These are phyloP conservation scores for Leuciscus waleckii DNA, from an alignment of 2,797 vertebrate species.

Conservation along the genomic window DNA sequence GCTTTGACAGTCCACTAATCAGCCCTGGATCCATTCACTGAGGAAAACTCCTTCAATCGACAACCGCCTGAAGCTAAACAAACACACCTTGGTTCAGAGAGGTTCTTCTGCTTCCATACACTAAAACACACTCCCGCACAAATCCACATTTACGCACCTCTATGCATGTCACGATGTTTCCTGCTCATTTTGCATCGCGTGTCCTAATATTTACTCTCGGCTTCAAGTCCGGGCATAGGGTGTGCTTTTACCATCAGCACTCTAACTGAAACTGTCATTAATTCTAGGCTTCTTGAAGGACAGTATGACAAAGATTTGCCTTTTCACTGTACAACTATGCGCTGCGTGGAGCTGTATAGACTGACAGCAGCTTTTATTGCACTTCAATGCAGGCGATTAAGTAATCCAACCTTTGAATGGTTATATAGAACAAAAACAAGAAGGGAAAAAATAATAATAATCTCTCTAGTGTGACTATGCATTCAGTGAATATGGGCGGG, in stretches of 20 bases:
- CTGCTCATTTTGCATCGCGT: conserved; percentile 72
- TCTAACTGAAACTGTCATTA: conserved; percentile 75
- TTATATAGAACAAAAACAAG: conserved; percentile 36
- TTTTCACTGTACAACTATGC: conserved; percentile 25
- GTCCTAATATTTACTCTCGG: conserved; percentile 80
- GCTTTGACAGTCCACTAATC: conserved; percentile 28
- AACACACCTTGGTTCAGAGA: conserved; percentile 5
- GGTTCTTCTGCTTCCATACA: conserved; percentile 14
- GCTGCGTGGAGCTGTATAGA: neutral
- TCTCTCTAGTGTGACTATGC: conserved; percentile 35
- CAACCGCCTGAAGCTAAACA: conserved; percentile 19
- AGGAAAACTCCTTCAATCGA: conserved; percentile 34
- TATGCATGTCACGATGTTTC: conserved; percentile 60
- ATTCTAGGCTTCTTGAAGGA: conserved; percentile 61
- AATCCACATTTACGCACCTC: conserved; percentile 43
- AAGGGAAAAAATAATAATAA: conserved; percentile 38
- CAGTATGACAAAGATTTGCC: conserved; percentile 41
- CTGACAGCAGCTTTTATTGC: conserved; percentile 48
- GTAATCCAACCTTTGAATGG: conserved; percentile 44
- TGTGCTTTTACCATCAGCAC: conserved; percentile 62
- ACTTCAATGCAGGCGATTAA: conserved; percentile 34
- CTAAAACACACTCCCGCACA: conserved; percentile 18
- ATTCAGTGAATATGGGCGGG: conserved; percentile 21
- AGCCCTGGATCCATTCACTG: conserved; percentile 32
- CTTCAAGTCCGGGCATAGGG: conserved; percentile 68